Conservation (phyloP, 2,888 invertebrate genomes). For the Ochropacha duplaris region DNA sequence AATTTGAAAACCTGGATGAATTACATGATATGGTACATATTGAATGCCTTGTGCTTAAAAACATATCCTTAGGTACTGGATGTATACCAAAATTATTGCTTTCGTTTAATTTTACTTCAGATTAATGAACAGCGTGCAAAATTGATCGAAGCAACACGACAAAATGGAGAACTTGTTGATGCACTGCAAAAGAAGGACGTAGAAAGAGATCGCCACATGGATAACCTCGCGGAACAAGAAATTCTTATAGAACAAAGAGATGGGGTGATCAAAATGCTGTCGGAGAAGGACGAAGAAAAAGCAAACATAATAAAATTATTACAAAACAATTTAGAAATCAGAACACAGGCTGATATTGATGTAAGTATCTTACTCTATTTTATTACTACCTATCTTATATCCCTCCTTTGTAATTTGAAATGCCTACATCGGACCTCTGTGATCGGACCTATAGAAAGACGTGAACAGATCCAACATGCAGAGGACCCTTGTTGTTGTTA, state of each 20-base stretch:
- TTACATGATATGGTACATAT: conserved; percentile 55
- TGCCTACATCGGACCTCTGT: too few species aligned
- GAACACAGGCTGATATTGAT: conserved; percentile 53
- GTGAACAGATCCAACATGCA: too few species aligned
- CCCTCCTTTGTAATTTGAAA: too few species aligned
- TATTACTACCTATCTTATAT: background rate
- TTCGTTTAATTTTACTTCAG: conserved; percentile 30
- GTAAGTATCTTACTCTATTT: conserved; percentile 35
- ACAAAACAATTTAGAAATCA: conserved; percentile 59
- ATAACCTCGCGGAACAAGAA: conserved; percentile 45
- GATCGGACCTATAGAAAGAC: too few species aligned
- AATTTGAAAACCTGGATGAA: conserved; percentile 57
- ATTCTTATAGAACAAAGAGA: conserved; percentile 51
- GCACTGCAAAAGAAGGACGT: conserved; percentile 53
- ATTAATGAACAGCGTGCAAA: conserved; percentile 56
- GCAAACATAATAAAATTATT: conserved; percentile 60
- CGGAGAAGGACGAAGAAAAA: conserved; percentile 67
- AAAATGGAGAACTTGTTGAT: conserved; percentile 53
- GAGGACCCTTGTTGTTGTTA: too few species aligned
- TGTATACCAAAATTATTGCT: conserved; percentile 5
- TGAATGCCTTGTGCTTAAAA: too few species aligned
- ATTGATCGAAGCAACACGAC: conserved; percentile 45
- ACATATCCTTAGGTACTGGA: background rate
- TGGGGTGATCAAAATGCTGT: conserved; percentile 51
- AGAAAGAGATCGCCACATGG: conserved; percentile 43